Evolutionary conservation across 2,113 vertebrate genomes (phyloP).

Genomic region (Gobiocypris rarus): DNA sequence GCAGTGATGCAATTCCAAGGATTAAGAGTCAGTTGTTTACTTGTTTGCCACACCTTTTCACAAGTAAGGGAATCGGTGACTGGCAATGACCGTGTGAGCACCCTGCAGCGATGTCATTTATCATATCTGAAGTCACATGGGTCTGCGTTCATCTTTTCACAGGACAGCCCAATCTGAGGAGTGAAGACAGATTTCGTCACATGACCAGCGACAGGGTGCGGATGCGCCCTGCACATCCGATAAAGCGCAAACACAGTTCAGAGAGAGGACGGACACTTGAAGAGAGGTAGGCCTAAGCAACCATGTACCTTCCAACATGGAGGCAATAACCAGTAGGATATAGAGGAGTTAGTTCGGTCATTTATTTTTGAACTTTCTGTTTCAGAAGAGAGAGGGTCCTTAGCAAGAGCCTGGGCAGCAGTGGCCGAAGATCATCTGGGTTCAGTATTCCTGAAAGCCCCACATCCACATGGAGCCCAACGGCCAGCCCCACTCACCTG

Average conservation of each 20-base stretch:
- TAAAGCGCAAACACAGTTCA: conserved; percentile 74
- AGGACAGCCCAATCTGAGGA: conserved; percentile 79
- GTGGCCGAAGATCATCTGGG: conserved; percentile 59
- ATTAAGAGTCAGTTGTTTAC: conserved; percentile 42
- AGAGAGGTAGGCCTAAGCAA: conserved; percentile 66
- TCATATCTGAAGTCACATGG: background rate
- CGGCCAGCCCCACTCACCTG: conserved; percentile 70
- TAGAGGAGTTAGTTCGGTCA: background rate
- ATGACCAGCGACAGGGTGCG: conserved; percentile 72
- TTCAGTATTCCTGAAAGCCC: conserved; percentile 70
- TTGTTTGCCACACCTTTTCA: conserved; percentile 36
- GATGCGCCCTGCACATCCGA: conserved; percentile 66
- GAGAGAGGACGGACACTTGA: conserved; percentile 72
- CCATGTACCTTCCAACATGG: background rate
- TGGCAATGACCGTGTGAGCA: conserved; percentile 30
- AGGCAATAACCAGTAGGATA: background rate
- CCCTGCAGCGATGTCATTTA: conserved; percentile 22
- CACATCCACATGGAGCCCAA: conserved; percentile 71
- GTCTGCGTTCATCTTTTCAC: background rate
- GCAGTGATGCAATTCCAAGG: conserved; percentile 48
- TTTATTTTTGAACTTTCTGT: conserved; percentile 36
- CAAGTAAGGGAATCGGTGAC: conserved; percentile 11
- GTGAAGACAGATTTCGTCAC: conserved; percentile 78
- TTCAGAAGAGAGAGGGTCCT: conserved; percentile 74
- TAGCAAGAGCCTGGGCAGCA: conserved; percentile 64